Evolutionary conservation across 2,888 invertebrate genomes (phyloP).

Genomic region (Eulithis prunata): DNA sequence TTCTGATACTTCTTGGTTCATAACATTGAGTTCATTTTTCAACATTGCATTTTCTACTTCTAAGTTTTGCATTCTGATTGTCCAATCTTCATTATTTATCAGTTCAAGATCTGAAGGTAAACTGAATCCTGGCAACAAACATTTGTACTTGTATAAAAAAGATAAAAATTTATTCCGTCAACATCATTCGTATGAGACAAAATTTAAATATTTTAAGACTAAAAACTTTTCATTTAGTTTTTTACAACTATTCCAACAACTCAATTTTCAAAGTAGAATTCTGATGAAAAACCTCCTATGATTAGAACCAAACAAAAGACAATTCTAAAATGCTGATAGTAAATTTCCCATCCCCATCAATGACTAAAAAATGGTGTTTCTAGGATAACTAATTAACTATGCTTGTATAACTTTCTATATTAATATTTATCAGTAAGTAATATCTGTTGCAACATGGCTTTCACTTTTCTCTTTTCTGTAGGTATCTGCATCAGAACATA

Average conservation of each 20-base stretch:
- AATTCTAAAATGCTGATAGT: no score
- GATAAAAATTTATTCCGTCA: no score
- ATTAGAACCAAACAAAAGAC: no score
- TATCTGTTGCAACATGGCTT: conserved; percentile 6
- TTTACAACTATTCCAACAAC: no score
- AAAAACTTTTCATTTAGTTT: no score
- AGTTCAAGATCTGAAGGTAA: conserved; percentile 64
- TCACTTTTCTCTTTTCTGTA: neutral
- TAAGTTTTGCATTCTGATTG: conserved; percentile 68
- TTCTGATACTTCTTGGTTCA: conserved; percentile 70
- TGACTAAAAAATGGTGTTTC: neutral
- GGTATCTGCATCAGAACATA: neutral
- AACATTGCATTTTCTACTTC: conserved; percentile 78
- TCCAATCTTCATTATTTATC: conserved; percentile 51
- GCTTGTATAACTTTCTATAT: conserved; percentile 4
- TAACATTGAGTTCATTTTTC: conserved; percentile 75
- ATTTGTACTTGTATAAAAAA: no score
- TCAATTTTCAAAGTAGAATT: no score
- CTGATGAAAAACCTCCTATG: no score
- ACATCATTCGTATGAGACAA: no score
- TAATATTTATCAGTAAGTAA: neutral
- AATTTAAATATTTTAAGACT: no score
- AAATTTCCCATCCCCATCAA: no score
- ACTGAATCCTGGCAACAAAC: conserved; percentile 59
- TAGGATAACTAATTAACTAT: neutral